Conservation (phyloP, 2,113 vertebrate species). For the Corapipo altera region DNA sequence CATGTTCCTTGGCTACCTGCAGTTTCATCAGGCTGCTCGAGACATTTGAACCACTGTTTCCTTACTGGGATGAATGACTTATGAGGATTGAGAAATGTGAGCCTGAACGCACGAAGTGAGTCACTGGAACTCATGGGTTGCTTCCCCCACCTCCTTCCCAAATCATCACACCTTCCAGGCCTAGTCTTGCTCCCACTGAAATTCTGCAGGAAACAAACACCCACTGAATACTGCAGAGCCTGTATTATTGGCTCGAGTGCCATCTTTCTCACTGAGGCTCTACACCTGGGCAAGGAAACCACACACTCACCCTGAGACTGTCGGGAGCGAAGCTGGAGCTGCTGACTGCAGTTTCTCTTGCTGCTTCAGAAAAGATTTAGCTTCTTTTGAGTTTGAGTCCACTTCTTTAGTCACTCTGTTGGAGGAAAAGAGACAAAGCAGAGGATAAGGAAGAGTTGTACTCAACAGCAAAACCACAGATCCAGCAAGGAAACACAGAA, state of each 20-base stretch:
- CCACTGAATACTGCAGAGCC: not conserved
- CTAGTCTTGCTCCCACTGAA: not conserved
- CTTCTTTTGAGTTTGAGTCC: constrained; percentile 87
- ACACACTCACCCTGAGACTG: constrained; percentile 76
- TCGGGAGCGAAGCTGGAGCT: constrained; percentile 8
- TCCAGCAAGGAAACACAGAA: not conserved
- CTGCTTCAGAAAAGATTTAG: constrained; percentile 84
- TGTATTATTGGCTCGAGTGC: accelerated
- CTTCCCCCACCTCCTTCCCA: not conserved
- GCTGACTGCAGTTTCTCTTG: constrained; percentile 67
- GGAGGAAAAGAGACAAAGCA: not conserved
- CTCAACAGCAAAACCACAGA: not conserved
- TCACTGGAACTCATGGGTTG: not conserved
- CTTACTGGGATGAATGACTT: not conserved
- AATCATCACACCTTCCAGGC: not conserved
- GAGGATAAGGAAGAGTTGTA: not conserved
- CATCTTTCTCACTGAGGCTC: not conserved
- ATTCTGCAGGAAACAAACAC: not conserved
- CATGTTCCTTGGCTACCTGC: not conserved
- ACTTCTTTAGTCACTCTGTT: constrained; percentile 93
- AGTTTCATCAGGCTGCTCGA: not conserved
- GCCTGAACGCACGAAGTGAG: not conserved
- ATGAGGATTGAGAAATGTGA: not conserved
- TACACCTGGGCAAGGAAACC: not conserved
- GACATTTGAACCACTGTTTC: not conserved